Percentiles rank a stretch among this genome's conserved stretches.
phyloP scores from a whole-genome alignment of 2,888 invertebrate species.

The Epinotia ramella region DNA sequence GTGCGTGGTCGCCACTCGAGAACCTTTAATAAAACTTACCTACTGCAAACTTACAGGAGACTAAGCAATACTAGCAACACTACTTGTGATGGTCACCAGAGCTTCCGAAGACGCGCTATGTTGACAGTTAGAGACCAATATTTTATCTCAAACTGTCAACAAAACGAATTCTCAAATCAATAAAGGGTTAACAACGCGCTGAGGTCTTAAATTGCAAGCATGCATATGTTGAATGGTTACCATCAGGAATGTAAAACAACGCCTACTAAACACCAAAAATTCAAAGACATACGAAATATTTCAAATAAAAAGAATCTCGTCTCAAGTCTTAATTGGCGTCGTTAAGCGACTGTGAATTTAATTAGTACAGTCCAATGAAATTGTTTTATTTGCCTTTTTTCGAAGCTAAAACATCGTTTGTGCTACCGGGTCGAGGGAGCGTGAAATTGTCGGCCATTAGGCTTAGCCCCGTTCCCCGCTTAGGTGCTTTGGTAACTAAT shows the following conservation, averaged over 20 bases:
- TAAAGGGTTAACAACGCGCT: too few relatives aligned
- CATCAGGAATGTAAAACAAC: not conserved
- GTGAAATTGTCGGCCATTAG: constrained; percentile 31
- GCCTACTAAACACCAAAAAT: not conserved
- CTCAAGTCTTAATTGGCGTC: constrained; percentile 25
- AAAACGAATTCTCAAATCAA: too few relatives aligned
- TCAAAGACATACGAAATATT: not conserved
- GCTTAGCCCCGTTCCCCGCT: constrained; percentile 13
- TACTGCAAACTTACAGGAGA: too few relatives aligned
- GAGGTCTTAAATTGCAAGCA: too few relatives aligned
- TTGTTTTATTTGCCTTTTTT: constrained; percentile 31
- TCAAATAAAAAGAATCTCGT: constrained; percentile 7
- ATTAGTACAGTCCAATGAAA: constrained; percentile 32
- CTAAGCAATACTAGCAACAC: too few relatives aligned
- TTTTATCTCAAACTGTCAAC: too few relatives aligned
- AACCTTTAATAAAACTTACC: too few relatives aligned
- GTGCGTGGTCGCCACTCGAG: too few relatives aligned
- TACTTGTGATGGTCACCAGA: too few relatives aligned
- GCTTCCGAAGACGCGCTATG: too few relatives aligned
- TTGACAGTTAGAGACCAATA: too few relatives aligned
- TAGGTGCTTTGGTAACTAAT: constrained; percentile 13
- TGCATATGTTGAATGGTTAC: too few relatives aligned
- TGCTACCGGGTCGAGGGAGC: constrained; percentile 1
- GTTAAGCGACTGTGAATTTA: constrained; percentile 35
- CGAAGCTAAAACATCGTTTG: constrained; percentile 25